Percentiles rank a stretch among this genome's conserved stretches.
Evolutionary conservation across 2,888 invertebrate genomes (phyloP).

Genomic region (Seira ritae): DNA sequence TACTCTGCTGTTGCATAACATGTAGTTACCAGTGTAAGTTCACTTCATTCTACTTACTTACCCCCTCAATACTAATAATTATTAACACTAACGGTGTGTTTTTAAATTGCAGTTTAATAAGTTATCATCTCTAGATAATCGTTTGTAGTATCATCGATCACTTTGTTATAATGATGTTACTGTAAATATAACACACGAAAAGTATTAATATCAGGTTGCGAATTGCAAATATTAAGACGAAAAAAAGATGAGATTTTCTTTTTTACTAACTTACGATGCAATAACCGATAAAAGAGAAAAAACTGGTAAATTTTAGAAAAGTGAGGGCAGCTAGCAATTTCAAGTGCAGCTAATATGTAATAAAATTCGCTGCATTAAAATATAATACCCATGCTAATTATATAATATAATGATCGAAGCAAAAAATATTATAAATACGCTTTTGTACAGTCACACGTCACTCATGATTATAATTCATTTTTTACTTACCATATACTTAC

Average conservation of each 20-base stretch:
- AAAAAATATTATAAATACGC: slow-evolving; percentile 17
- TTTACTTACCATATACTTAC: slow-evolving; percentile 22
- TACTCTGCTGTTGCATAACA: slow-evolving; percentile 6
- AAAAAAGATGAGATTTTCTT: slow-evolving; percentile 2
- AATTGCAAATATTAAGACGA: slow-evolving; percentile 6
- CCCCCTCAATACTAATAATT: not conserved
- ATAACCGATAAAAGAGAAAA: too few species aligned
- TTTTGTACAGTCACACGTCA: slow-evolving; percentile 17
- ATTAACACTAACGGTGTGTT: too few species aligned
- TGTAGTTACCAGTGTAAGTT: slow-evolving; percentile 21
- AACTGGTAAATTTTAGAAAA: too few species aligned
- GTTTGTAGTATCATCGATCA: not conserved
- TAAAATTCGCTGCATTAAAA: not conserved
- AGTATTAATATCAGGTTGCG: slow-evolving; percentile 24
- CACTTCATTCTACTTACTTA: not conserved
- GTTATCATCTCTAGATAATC: not conserved
- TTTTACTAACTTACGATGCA: too few species aligned
- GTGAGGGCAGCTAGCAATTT: too few species aligned
- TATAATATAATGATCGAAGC: not conserved
- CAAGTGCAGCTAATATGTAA: not conserved
- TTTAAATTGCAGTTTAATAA: slow-evolving; percentile 6
- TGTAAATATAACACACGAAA: slow-evolving; percentile 6
- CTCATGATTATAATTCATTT: slow-evolving; percentile 16
- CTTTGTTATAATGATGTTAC: not conserved
- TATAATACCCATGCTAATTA: not conserved